Evolutionary conservation across 2,797 vertebrate species (phyloP).

Genomic region (Scyliorhinus canicula): DNA sequence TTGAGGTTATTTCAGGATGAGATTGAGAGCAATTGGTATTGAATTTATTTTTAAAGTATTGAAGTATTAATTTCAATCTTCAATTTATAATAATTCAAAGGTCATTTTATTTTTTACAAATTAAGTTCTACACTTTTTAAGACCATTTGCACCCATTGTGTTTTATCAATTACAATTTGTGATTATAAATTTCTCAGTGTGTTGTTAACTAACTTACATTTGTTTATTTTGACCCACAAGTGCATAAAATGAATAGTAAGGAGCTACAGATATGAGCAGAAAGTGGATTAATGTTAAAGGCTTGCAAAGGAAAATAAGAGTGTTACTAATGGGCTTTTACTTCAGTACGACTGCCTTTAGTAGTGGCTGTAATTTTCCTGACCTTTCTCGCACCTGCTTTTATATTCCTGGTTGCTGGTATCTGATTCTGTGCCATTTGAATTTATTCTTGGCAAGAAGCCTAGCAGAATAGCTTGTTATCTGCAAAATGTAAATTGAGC

Average conservation of each 20-base stretch:
- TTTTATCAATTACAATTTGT: conserved; percentile 4
- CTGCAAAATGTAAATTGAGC: neutral
- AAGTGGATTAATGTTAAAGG: neutral
- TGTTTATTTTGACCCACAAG: neutral
- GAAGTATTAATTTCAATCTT: conserved; percentile 8
- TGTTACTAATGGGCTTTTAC: neutral
- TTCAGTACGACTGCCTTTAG: neutral
- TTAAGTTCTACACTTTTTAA: neutral
- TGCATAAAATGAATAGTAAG: neutral
- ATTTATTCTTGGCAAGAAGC: neutral
- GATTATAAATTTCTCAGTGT: neutral
- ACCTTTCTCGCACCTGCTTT: conserved; percentile 11
- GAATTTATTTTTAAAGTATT: neutral
- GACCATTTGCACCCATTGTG: neutral
- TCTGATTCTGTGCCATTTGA: neutral
- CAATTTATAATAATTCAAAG: neutral
- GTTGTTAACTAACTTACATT: neutral
- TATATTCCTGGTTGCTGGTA: neutral
- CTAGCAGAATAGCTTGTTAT: neutral
- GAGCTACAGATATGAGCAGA: neutral
- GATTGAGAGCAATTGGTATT: neutral
- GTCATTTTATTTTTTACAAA: neutral
- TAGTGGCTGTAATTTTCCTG: neutral
- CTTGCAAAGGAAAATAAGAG: neutral
- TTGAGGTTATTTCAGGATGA: neutral